A percentile compares a stretch with the other conserved stretches of the same genome.
Evolutionary conservation across 2,113 vertebrate species (phyloP).

Genomic region (Hydrolagus affinis): DNA sequence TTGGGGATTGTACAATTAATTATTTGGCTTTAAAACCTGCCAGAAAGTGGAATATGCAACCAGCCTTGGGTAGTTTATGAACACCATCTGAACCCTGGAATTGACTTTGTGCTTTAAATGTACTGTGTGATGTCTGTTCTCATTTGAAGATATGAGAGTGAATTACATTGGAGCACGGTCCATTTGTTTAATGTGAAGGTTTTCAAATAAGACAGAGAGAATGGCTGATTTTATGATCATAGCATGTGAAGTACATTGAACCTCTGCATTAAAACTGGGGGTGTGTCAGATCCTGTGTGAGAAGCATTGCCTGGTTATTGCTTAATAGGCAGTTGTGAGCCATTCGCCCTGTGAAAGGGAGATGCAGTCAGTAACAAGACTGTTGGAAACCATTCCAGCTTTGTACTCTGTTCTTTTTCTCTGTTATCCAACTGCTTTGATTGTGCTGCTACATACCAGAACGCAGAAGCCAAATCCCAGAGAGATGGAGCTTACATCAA

Average conservation of each 20-base stretch:
- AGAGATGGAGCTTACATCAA: not conserved
- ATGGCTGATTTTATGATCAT: slow-evolving; percentile 21
- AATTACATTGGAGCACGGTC: not conserved
- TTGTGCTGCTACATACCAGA: not conserved
- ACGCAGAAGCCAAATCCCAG: not conserved
- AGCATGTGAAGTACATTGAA: slow-evolving; percentile 9
- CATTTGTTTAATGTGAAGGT: not conserved
- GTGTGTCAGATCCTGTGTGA: not conserved
- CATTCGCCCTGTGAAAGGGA: not conserved
- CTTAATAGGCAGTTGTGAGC: not conserved
- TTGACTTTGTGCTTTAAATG: too few species aligned
- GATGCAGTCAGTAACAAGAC: not conserved
- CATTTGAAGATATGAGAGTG: too few species aligned
- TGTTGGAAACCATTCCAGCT: not conserved
- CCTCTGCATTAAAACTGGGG: not conserved
- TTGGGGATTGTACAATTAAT: too few species aligned
- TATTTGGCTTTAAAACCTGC: too few species aligned
- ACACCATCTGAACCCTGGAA: too few species aligned
- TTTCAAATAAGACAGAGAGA: not conserved
- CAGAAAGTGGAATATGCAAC: too few species aligned
- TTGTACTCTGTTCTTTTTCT: not conserved
- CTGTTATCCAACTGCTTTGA: not conserved
- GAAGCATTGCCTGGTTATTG: not conserved
- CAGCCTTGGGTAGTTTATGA: too few species aligned
- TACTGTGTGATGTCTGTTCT: too few species aligned